A percentile compares a stretch with the other conserved stretches of the same genome.
phyloP scores from a whole-genome alignment of 2,113 vertebrate genomes.

The Pluvianellus socialis region DNA sequence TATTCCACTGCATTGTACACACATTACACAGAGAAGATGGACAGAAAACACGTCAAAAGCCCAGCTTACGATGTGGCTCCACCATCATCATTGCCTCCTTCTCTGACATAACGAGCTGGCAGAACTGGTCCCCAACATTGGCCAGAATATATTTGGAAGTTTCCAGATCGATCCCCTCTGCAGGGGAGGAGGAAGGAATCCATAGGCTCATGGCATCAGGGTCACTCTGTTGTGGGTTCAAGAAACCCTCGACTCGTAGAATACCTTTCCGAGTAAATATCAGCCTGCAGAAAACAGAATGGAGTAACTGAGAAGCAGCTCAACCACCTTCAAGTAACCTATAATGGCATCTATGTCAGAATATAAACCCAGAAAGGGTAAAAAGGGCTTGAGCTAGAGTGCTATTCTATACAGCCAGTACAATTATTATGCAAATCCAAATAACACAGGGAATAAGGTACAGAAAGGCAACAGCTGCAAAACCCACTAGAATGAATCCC shows the following conservation, averaged over 20 bases:
- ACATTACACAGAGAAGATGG: background rate
- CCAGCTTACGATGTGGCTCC: conserved; percentile 93
- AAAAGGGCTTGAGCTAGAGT: background rate
- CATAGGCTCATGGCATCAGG: conserved; percentile 96
- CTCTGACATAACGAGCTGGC: conserved; percentile 98
- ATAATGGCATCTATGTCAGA: background rate
- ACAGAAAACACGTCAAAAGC: background rate
- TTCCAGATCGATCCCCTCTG: conserved; percentile 94
- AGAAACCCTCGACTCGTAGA: conserved; percentile 93
- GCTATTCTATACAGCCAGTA: background rate
- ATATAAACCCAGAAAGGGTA: background rate
- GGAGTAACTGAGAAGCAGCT: background rate
- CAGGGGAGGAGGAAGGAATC: conserved; percentile 88
- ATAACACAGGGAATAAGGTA: background rate
- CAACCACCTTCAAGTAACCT: background rate
- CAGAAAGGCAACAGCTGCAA: background rate
- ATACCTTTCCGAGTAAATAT: conserved; percentile 96
- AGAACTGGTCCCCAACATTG: conserved; percentile 98
- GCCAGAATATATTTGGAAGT: conserved; percentile 98
- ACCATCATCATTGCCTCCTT: conserved; percentile 99
- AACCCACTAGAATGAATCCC: background rate
- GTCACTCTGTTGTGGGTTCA: conserved; percentile 97
- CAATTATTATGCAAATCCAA: background rate
- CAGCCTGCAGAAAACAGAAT: conserved; percentile 76
- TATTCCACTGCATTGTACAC: background rate